Evolutionary conservation across 2,888 invertebrate species (phyloP).

Genomic region (Platynereis dumerilii): DNA sequence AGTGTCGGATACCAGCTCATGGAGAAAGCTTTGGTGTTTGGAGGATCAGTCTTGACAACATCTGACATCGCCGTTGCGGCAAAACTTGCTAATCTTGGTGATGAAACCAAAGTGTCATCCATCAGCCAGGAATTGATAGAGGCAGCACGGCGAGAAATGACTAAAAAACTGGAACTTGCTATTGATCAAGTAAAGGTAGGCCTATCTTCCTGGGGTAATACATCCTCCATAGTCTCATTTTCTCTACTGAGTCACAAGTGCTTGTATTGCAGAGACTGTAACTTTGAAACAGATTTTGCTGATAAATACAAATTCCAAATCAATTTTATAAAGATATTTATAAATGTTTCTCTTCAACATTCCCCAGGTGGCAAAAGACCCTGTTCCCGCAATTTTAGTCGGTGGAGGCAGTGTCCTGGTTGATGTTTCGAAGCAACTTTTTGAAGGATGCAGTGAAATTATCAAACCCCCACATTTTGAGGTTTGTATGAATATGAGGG

Average conservation of each 20-base stretch:
- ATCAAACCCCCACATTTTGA: slow-evolving; percentile 28
- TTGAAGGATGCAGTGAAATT: slow-evolving; percentile 24
- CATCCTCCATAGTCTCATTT: no score
- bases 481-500: slow-evolving; percentile 10
- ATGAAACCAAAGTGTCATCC: slow-evolving; percentile 36
- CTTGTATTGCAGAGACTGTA: no score
- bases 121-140: slow-evolving; percentile 36
- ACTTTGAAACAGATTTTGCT: no score
- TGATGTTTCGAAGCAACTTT: slow-evolving; percentile 27
- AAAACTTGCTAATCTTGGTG: slow-evolving; percentile 42
- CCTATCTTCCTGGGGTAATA: no score
- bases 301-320: no score
- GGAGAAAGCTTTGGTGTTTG: slow-evolving; percentile 48
- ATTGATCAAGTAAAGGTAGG: slow-evolving; percentile 49
- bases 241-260: no score
- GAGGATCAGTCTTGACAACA: slow-evolving; percentile 44
- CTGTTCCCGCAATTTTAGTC: slow-evolving; percentile 50
- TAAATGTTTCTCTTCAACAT: no score
- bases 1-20: slow-evolving; percentile 54
- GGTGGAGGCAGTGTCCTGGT: slow-evolving; percentile 56
- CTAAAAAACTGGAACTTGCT: slow-evolving; percentile 42
- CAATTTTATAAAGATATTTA: no score
- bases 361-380: slow-evolving; percentile 40
- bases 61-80: slow-evolving; percentile 57
- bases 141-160: slow-evolving; percentile 41